Base-by-base conservation (phyloP, 2,888 invertebrate species). In the Stenolophus ochropezus region DNA sequence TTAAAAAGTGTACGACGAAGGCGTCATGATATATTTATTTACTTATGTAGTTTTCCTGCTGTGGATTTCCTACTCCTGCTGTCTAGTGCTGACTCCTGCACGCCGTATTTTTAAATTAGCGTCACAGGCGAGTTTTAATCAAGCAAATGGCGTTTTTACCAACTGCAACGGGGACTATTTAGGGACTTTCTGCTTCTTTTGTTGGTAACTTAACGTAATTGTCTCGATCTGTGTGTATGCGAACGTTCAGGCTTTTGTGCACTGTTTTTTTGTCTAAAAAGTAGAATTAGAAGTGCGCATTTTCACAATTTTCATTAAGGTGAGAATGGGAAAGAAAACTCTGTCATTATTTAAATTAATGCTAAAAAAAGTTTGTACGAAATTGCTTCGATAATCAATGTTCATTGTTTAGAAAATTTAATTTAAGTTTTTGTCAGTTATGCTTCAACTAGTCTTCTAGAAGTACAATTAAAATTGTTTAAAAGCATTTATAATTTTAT, bases 141-240 rank as follows among this genome's bases (percentile, higher is more conserved):
- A 47, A 73, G 73, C 73, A 73, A 73, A 73, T 73, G 73, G 73
- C 51, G 49, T 73, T 73, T 73, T 73, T 73, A 73, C 73, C 49
- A 18, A 73, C 49, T 73, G 73, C 47, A 73, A 73, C 73, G 21
- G 49, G 25, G 73, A 73, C 49, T 73, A 73, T 73, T 73, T 73
- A 73, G 49, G 47, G 73, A 73, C 21, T 73, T 73, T 73, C 73
- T 73, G 73, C 49, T 73, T 73, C 73, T 73, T 73, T 73, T 73
- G 73, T 73, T 73, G 73, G 73, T 49, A 73, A 25, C 73, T 73
- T 73, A 49, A 73, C 23, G 73, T 73, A 73, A 73, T 73, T 73
- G 51, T 73, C 49, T 73, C 21, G 73, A 49, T 73, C 49, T 69
- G 16, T 69, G 65, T 69, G 16, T 69, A 20, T 21, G 33, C 2